These are phyloP conservation scores for Sterna hirundo DNA, from an alignment of 2,113 vertebrate species.

Conservation along the genomic window DNA sequence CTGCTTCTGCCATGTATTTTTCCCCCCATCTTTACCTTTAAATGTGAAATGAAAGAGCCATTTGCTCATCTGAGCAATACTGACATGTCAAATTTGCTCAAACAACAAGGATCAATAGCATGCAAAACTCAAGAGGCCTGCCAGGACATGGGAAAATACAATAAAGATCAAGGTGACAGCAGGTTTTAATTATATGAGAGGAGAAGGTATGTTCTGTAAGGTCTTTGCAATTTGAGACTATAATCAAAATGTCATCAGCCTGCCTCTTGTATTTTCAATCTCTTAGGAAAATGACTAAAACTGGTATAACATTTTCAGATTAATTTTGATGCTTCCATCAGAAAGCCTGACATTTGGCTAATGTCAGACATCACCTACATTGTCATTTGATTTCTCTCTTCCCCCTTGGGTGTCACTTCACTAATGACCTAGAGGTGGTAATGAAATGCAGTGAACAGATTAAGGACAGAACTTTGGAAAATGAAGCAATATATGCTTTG, in stretches of 20 bases:
- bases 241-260: slow-evolving; percentile 74
- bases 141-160: background rate
- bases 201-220: slow-evolving; percentile 32
- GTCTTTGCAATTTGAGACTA: slow-evolving; percentile 48
- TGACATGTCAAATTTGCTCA: background rate
- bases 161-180: slow-evolving; percentile 32
- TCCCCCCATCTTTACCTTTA: background rate
- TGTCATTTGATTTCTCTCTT: slow-evolving; percentile 30
- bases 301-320: slow-evolving; percentile 60
- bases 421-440: slow-evolving; percentile 38
- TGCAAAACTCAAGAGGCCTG: background rate
- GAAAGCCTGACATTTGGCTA: slow-evolving; percentile 69
- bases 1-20: accelerated
- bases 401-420: slow-evolving; percentile 1
- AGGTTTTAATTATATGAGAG: slow-evolving; percentile 53
- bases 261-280: slow-evolving; percentile 48
- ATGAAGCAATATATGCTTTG: background rate
- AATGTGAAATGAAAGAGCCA: background rate
- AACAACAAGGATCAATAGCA: slow-evolving; percentile 7
- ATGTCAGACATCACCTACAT: slow-evolving; percentile 70
- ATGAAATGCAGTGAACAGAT: background rate
- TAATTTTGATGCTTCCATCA: slow-evolving; percentile 62
- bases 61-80: background rate
- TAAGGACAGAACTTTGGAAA: background rate
- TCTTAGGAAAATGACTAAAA: slow-evolving; percentile 65